Percentiles rank a stretch among this genome's conserved stretches.
These are phyloP conservation scores for Bucorvus abyssinicus DNA, from an alignment of 2,797 vertebrate species.

Conservation along the genomic window DNA sequence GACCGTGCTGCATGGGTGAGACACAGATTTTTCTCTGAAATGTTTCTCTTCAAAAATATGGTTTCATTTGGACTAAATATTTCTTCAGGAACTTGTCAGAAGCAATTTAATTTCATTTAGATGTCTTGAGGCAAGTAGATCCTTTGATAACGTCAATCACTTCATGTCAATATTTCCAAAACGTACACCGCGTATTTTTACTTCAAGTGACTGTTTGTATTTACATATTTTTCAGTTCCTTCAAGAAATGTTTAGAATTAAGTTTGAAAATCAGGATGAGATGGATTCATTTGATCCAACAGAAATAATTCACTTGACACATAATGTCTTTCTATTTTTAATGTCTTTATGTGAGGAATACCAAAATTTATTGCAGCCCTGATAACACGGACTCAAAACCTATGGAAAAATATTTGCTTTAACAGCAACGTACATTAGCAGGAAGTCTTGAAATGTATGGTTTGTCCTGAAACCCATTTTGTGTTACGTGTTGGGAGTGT, in stretches of 20 bases:
- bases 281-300: neutral
- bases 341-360: neutral
- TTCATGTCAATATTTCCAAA: conserved; percentile 21
- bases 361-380: neutral
- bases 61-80: conserved; percentile 10
- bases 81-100: conserved; percentile 41
- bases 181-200: neutral
- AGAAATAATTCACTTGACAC: neutral
- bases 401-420: conserved; percentile 1
- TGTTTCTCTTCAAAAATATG: conserved; percentile 18
- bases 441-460: neutral
- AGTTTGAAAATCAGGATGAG: neutral
- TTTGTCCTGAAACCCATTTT: conserved; percentile 4
- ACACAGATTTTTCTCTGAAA: neutral
- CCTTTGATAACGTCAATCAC: conserved; percentile 38
- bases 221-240: conserved; percentile 18
- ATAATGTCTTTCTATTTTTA: neutral
- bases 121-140: conserved; percentile 42
- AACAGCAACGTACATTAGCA: neutral
- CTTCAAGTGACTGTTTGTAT: neutral
- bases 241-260: conserved; percentile 18
- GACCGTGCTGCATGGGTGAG: neutral
- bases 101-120: conserved; percentile 15
- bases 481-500: neutral
- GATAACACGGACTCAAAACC: neutral